phyloP scores from a whole-genome alignment of 2,888 invertebrate genomes.

The Cryptophagus acutangulus region DNA sequence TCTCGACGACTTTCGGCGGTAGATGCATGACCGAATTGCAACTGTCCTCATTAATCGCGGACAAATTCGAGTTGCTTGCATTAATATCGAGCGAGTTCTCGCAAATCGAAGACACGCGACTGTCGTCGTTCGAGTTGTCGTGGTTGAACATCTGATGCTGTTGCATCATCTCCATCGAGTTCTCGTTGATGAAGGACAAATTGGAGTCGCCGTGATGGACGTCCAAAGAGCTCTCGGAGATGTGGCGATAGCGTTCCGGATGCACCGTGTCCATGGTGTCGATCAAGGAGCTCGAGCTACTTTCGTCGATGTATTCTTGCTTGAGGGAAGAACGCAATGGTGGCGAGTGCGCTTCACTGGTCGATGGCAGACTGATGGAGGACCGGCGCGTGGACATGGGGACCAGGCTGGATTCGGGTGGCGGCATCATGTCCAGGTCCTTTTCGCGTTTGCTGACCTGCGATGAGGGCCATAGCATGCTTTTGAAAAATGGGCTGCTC shows the following conservation, averaged over 20 bases:
- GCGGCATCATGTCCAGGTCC: conserved; percentile 64
- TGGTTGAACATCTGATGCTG: conserved; percentile 31
- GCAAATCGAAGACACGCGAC: conserved; percentile 37
- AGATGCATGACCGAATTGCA: conserved; percentile 29
- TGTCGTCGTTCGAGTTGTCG: conserved; percentile 43
- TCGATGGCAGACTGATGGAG: conserved; percentile 53
- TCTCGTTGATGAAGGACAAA: conserved; percentile 49
- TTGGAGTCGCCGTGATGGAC: conserved; percentile 46
- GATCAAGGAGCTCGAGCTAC: conserved; percentile 60
- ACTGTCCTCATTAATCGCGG: conserved; percentile 33
- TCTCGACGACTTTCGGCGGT: conserved; percentile 56
- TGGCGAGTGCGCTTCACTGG: conserved; percentile 55
- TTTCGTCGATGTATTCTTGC: conserved; percentile 67
- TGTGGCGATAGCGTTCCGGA: conserved; percentile 40
- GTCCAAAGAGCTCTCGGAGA: conserved; percentile 49
- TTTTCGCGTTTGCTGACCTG: conserved; percentile 51
- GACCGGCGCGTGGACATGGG: conserved; percentile 58
- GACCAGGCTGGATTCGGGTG: conserved; percentile 58
- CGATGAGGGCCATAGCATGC: conserved; percentile 37
- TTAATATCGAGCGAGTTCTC: conserved; percentile 25
- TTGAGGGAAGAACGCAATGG: conserved; percentile 54
- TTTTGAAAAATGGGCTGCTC: conserved; percentile 29
- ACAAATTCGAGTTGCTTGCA: conserved; percentile 29
- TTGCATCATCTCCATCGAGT: conserved; percentile 48
- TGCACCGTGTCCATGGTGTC: conserved; percentile 39